phyloP scores from a whole-genome alignment of 2,888 invertebrate genomes.

The Himalopsyche japonica region DNA sequence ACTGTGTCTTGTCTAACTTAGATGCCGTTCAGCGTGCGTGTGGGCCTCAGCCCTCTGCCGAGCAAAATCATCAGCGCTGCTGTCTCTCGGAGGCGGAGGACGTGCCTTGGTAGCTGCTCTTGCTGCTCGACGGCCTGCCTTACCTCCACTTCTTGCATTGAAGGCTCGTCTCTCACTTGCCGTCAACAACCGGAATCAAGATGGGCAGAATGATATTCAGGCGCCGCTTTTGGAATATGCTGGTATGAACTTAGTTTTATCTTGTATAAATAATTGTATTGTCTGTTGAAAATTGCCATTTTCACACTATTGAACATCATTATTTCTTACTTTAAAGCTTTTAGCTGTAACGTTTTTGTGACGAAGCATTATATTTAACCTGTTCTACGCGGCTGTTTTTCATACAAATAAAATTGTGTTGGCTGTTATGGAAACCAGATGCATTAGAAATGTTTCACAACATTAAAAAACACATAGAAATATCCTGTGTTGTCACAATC shows the following conservation, averaged over 20 bases:
- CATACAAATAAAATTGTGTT: too few species aligned
- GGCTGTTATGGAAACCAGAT: too few species aligned
- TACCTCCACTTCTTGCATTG: constrained; percentile 54
- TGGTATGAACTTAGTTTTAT: constrained; percentile 44
- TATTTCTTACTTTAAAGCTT: too few species aligned
- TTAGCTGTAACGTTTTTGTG: too few species aligned
- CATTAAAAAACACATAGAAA: too few species aligned
- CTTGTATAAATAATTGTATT: background rate
- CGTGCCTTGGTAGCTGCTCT: constrained; percentile 50
- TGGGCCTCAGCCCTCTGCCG: constrained; percentile 50
- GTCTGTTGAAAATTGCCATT: too few species aligned
- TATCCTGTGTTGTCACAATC: too few species aligned
- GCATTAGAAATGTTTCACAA: too few species aligned
- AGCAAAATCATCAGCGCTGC: constrained; percentile 50
- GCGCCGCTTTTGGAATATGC: constrained; percentile 50
- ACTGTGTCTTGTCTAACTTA: constrained; percentile 34
- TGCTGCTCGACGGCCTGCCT: constrained; percentile 50
- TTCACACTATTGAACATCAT: too few species aligned
- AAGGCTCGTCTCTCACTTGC: constrained; percentile 47
- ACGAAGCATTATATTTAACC: too few species aligned
- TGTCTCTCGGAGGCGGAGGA: constrained; percentile 46
- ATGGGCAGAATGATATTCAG: background rate
- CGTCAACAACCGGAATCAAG: background rate
- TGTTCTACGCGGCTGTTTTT: too few species aligned
- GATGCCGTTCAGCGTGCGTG: constrained; percentile 52